Conservation (phyloP, 2,797 vertebrate genomes). For the Anguilla pacifica region DNA sequence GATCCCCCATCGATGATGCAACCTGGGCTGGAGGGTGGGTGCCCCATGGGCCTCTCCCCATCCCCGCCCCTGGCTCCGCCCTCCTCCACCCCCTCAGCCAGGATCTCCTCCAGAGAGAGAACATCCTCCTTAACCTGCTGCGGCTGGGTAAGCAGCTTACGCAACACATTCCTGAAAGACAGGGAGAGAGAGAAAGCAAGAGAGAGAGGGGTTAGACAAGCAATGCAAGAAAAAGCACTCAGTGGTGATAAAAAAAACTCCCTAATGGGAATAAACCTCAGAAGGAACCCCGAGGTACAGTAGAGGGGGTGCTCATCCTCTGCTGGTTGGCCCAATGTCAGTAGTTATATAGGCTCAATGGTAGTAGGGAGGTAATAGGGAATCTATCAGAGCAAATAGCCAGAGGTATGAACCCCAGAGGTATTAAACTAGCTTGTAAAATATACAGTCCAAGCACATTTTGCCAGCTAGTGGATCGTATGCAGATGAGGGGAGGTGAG, state of each 20-base stretch:
- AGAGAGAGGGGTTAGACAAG: background rate
- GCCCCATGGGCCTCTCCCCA: background rate
- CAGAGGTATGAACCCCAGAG: too few relatives aligned
- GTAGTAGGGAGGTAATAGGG: too few relatives aligned
- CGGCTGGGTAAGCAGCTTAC: slow-evolving; percentile 85
- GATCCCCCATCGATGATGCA: slow-evolving; percentile 54
- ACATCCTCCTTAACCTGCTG: slow-evolving; percentile 83
- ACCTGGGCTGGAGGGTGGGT: background rate
- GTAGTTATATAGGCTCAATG: too few relatives aligned
- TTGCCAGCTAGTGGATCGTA: background rate
- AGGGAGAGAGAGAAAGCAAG: background rate
- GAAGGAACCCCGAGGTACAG: too few relatives aligned
- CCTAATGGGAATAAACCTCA: background rate
- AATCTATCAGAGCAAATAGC: too few relatives aligned
- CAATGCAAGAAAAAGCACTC: too few relatives aligned
- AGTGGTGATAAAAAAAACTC: background rate
- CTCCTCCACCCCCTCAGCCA: slow-evolving; percentile 89
- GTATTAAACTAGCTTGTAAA: background rate
- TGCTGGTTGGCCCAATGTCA: too few relatives aligned
- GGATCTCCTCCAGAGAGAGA: slow-evolving; percentile 91
- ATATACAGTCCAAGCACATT: background rate
- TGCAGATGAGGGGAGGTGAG: background rate
- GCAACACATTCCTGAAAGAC: slow-evolving; percentile 80
- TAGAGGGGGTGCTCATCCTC: too few relatives aligned
- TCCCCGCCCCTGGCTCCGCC: background rate